Percentiles rank a stretch among this genome's conserved stretches.
Evolutionary conservation across 2,888 invertebrate species (phyloP).

Genomic region (Lamproptera curius): DNA sequence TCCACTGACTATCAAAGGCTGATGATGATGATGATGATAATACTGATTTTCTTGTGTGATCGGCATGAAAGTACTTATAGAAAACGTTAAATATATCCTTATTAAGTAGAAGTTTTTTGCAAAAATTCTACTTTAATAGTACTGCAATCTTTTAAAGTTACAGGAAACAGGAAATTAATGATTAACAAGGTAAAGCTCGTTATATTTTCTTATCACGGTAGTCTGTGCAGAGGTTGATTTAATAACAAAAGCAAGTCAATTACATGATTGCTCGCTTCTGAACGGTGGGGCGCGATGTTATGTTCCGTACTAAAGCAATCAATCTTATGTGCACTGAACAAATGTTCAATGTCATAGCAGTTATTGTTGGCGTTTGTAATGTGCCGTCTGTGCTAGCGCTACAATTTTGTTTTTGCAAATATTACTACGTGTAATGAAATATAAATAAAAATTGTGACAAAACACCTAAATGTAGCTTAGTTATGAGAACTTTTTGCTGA

Average conservation of each 20-base stretch:
- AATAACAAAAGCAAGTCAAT: slow-evolving; percentile 11
- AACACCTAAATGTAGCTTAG: too few species aligned
- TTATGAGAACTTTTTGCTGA: too few species aligned
- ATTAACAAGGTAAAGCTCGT: not conserved
- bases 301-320: not conserved
- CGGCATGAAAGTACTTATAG: not conserved
- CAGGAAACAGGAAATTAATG: not conserved
- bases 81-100: not conserved
- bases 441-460: too few species aligned
- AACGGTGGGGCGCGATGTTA: slow-evolving; percentile 2
- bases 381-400: too few species aligned
- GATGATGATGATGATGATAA: too few species aligned
- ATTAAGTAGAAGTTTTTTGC: not conserved
- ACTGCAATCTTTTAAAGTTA: not conserved
- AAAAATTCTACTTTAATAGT: not conserved
- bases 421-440: too few species aligned
- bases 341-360: slow-evolving; percentile 4
- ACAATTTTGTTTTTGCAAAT: too few species aligned
- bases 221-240: slow-evolving; percentile 4
- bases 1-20: too few species aligned
- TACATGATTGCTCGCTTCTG: slow-evolving; percentile 5
- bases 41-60: not conserved
- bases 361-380: not conserved
- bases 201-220: not conserved
- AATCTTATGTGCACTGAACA: slow-evolving; percentile 3